These are phyloP conservation scores for Ceraclea dissimilis DNA, from an alignment of 2,888 invertebrate genomes.

Conservation along the genomic window DNA sequence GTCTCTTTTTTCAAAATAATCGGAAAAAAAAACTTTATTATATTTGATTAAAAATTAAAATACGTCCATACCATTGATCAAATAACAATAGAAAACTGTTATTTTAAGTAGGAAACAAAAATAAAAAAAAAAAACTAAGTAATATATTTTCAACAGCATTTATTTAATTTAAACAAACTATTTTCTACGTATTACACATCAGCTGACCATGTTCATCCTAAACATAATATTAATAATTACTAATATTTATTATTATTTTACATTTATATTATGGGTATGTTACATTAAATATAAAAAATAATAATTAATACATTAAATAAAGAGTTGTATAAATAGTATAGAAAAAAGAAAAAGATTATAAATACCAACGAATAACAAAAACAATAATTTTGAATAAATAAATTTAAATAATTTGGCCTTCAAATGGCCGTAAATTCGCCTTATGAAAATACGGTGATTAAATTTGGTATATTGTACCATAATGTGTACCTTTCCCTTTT, in stretches of 20 bases:
- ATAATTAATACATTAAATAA: not conserved
- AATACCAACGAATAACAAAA: not conserved
- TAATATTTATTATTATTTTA: not conserved
- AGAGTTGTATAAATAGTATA: too few species aligned
- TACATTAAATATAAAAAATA: not conserved
- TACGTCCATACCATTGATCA: not conserved
- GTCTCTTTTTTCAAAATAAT: not conserved
- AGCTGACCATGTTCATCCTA: conserved; percentile 17
- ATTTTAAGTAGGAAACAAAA: too few species aligned
- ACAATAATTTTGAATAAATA: not conserved
- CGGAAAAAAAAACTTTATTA: too few species aligned
- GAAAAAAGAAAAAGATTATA: not conserved
- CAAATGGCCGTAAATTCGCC: too few species aligned
- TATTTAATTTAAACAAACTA: conserved; percentile 26
- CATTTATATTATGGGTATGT: not conserved
- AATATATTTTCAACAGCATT: conserved; percentile 25
- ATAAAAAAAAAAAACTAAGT: too few species aligned
- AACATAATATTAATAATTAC: conserved; percentile 3
- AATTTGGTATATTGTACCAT: too few species aligned
- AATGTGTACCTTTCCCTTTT: too few species aligned
- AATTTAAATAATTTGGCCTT: not conserved
- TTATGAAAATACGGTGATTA: too few species aligned
- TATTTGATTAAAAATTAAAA: not conserved
- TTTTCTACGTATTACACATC: conserved; percentile 22
- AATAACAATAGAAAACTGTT: not conserved